Base-by-base conservation (phyloP, 1,140 invertebrate genomes). In the Eriosoma lanigerum region DNA sequence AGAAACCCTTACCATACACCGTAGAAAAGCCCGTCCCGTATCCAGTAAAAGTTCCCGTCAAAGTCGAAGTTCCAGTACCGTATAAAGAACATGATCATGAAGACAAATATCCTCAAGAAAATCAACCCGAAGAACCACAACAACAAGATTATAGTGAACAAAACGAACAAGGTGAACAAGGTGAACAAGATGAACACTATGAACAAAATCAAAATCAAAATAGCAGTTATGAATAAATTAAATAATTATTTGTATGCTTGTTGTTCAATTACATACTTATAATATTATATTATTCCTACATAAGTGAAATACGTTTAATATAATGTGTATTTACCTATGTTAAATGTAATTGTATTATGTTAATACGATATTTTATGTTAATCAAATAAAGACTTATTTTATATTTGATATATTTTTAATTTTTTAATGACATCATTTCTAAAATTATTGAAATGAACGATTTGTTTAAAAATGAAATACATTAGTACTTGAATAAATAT, bases 1-100 rank as follows among this genome's bases (percentile, higher is more conserved):
- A 93, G 83, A 93, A 93, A 87, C 93, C 92, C 85, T 91, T 93
- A 82, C 91, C 91, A 58, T 92, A 92, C 87, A 90, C 89, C 17
- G 91, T 93, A 44, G 88, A 89, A 84, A 87, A 90, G 83, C 85
- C 87, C 82, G 86, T 90, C 29, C 89, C 88, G 0, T 87, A 88
- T 82, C 87, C 89, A 46, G 89, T 90, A 0, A 89, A 89, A 85
- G 89, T 90, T 48, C 87, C 86, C 8, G 88, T 91, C 56, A 84
- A 86, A 64, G 82, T 85, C 46, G 84, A 84, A 12, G 84, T 86
- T n/a, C 85, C 87, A 60, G 85, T 88, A 9, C 72, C 12, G 86
- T 86, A 17, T 90, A 90, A 85, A 89, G 75, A 48, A 62, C 58
- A 60, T 0, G 12, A 54, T 10, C 46, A 66, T 58, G 38, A 81